A percentile compares a stretch with the other conserved stretches of the same genome.
These are phyloP conservation scores for Eufriesea mexicana DNA, from an alignment of 1,140 invertebrate genomes.

Conservation along the genomic window DNA sequence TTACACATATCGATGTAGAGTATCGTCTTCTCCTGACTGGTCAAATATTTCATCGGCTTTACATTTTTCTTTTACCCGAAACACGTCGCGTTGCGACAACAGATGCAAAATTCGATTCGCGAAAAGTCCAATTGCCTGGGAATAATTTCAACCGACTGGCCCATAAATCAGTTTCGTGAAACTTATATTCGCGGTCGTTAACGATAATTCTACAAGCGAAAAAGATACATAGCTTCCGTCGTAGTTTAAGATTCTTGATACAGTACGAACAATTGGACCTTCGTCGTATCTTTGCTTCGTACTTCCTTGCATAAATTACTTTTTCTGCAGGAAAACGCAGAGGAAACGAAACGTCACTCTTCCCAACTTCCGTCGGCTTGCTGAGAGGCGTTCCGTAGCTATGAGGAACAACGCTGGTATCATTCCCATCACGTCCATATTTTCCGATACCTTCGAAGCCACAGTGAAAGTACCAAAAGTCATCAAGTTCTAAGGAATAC, in stretches of 20 bases:
- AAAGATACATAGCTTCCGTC: not conserved
- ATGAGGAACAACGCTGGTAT: not conserved
- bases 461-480: constrained; percentile 76
- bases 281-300: not conserved
- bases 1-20: constrained; percentile 74
- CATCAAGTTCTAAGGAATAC: constrained; percentile 69
- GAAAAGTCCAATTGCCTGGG: not conserved
- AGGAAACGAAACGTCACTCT: constrained; percentile 9
- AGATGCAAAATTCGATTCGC: not conserved
- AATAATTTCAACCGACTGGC: not conserved
- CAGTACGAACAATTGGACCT: not conserved
- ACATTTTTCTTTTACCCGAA: not conserved
- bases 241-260: not conserved
- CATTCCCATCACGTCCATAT: constrained; percentile 73
- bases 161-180: not conserved
- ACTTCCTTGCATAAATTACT: constrained; percentile 18
- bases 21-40: constrained; percentile 41
- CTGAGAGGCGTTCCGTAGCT: constrained; percentile 1
- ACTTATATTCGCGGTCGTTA: not conserved
- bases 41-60: constrained; percentile 15
- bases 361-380: constrained; percentile 48
- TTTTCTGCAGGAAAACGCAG: not conserved
- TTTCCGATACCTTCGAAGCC: constrained; percentile 54
- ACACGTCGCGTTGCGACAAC: not conserved
- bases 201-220: not conserved